Percentiles rank a stretch among this genome's conserved stretches.
Evolutionary conservation across 2,888 invertebrate species (phyloP).

Genomic region (Anodontia alba): DNA sequence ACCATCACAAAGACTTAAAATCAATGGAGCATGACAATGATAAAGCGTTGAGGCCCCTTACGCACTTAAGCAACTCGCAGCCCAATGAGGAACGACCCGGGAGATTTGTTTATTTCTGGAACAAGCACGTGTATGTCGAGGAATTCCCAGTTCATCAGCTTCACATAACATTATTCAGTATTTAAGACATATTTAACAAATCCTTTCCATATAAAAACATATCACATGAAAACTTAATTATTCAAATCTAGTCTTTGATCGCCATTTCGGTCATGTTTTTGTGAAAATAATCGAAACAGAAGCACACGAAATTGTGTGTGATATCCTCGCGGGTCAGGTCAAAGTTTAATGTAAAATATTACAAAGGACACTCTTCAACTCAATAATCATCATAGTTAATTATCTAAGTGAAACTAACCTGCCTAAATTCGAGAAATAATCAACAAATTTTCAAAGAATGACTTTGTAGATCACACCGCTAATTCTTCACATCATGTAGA

Average conservation of each 20-base stretch:
- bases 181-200: background rate
- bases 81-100: slow-evolving; percentile 31
- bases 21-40: background rate
- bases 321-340: slow-evolving; percentile 55
- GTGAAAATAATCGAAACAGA: slow-evolving; percentile 76
- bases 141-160: slow-evolving; percentile 4
- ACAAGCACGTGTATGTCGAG: slow-evolving; percentile 54
- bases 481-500: slow-evolving; percentile 83
- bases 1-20: background rate
- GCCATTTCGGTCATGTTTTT: slow-evolving; percentile 82
- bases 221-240: slow-evolving; percentile 59
- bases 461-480: slow-evolving; percentile 82
- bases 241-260: slow-evolving; percentile 80
- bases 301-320: slow-evolving; percentile 71
- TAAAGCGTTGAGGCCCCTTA: slow-evolving; percentile 25
- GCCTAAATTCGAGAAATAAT: slow-evolving; percentile 68
- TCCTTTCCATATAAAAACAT: slow-evolving; percentile 9
- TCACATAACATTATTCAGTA: background rate
- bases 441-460: slow-evolving; percentile 78
- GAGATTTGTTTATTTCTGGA: slow-evolving; percentile 62
- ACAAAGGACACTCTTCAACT: slow-evolving; percentile 36
- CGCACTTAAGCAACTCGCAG: slow-evolving; percentile 22
- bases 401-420: slow-evolving; percentile 62
- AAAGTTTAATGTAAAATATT: slow-evolving; percentile 50
- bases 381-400: slow-evolving; percentile 21